Base-by-base conservation (phyloP, 2,797 vertebrate genomes). In the Sebastolobus altivelis region DNA sequence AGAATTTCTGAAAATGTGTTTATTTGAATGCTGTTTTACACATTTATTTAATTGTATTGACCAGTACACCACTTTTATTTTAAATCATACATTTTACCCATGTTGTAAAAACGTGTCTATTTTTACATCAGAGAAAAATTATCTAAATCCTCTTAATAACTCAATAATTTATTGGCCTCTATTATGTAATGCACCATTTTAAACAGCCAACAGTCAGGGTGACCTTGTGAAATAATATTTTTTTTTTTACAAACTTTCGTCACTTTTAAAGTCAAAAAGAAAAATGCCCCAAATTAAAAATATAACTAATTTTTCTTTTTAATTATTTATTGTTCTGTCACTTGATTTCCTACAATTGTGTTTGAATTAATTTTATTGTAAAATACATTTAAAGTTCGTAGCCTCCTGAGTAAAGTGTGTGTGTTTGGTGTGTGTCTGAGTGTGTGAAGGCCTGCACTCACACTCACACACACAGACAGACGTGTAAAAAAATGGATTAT, bases 351-450 rank as follows among this genome's bases (percentile, higher is more conserved):
- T 61, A 43, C 7, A 54, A 2, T 2, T 33, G 16, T 61, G 13
- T 62, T 31, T 56, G 4, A 70, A 29, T 33, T 29, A 18, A 5
- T 16, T 75, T 63, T 1, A 40, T 11, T 4, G 16, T 9, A 9
- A 38, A 18, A 56, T 3, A 38, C 8, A 14, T 29, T 27, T 12
- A 6, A 38, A 27, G 5, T 25, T 33, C n/a, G 31, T 16, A n/a
- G 8, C 59, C 13, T 43, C 5, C 40, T 5, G 52, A 56, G 31
- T 61, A 25, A n/a, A 76, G 8, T 25, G 58, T 65, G 61, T 52
- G 71, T 75, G 79, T 60, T 27, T 37, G 63, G 58, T 55, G 61
- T 49, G 70, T 74, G 79, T 73, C 65, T 66, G 60, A 55, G 49
- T 46, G 75, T 77, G 58, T 77, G 54, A 1, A 70, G 77, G 84